phyloP scores from a whole-genome alignment of 53 echinoderm and acorn worm genomes.

The Holothuria leucospilota region DNA sequence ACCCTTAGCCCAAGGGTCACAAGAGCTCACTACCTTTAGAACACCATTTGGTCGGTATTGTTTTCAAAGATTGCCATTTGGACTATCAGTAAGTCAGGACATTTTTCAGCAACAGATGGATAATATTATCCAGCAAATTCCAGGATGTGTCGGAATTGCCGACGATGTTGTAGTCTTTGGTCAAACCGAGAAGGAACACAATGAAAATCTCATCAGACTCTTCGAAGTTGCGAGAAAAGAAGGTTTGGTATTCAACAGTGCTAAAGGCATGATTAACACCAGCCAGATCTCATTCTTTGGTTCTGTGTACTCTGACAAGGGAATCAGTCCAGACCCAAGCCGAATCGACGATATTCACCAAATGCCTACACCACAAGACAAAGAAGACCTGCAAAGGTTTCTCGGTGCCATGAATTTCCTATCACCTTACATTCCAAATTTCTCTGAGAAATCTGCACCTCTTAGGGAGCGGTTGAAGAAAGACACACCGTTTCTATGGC shows the following conservation, averaged over 20 bases:
- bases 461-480: conserved; percentile 37
- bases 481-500: conserved; percentile 55
- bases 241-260: conserved; percentile 69
- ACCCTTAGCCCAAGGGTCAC: conserved; percentile 59
- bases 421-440: conserved; percentile 32
- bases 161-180: conserved; percentile 54
- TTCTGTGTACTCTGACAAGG: background rate
- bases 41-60: conserved; percentile 79
- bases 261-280: conserved; percentile 54
- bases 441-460: conserved; percentile 41
- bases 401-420: conserved; percentile 53
- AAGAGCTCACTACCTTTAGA: too few relatives aligned
- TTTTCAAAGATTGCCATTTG: conserved; percentile 70
- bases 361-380: conserved; percentile 61
- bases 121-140: conserved; percentile 49
- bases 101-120: too few relatives aligned
- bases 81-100: conserved; percentile 69
- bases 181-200: conserved; percentile 44
- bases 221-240: too few relatives aligned
- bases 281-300: conserved; percentile 15
- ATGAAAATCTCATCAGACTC: too few relatives aligned
- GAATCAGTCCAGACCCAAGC: conserved; percentile 45
- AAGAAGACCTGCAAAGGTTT: conserved; percentile 57
- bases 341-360: conserved; percentile 46
- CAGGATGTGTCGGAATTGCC: conserved; percentile 63